phyloP scores from a whole-genome alignment of 2,888 invertebrate genomes.

The Tethea ocularis region DNA sequence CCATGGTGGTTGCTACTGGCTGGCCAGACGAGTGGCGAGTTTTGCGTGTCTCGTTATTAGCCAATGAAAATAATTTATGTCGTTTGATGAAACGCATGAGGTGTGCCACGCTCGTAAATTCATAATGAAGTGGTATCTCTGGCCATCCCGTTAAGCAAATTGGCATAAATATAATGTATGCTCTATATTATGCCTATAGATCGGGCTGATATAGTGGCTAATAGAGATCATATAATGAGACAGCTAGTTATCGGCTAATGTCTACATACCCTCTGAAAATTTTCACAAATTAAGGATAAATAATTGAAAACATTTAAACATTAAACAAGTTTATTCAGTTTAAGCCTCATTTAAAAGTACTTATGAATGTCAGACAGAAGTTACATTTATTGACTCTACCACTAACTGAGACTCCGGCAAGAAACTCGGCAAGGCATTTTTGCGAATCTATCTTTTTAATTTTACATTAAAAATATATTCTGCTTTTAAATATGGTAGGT shows the following conservation, averaged over 20 bases:
- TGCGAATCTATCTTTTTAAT: no score
- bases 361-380: no score
- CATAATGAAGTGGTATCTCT: slow-evolving; percentile 29
- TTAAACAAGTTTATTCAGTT: no score
- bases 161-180: slow-evolving; percentile 18
- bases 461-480: not conserved
- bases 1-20: slow-evolving; percentile 21
- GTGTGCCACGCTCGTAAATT: slow-evolving; percentile 32
- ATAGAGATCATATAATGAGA: no score
- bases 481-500: not conserved
- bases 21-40: slow-evolving; percentile 18
- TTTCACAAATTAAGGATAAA: no score
- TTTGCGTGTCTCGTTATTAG: slow-evolving; percentile 33
- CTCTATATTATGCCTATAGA: not conserved
- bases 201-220: not conserved
- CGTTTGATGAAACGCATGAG: slow-evolving; percentile 33
- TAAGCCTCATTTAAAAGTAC: no score
- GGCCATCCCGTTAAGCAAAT: slow-evolving; percentile 20
- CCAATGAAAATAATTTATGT: slow-evolving; percentile 42
- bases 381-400: no score
- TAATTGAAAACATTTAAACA: no score
- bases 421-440: no score
- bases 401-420: no score
- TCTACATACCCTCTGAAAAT: no score
- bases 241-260: no score